These are phyloP conservation scores for Paramisgurnus dabryanus DNA, from an alignment of 2,113 vertebrate species.

Conservation along the genomic window DNA sequence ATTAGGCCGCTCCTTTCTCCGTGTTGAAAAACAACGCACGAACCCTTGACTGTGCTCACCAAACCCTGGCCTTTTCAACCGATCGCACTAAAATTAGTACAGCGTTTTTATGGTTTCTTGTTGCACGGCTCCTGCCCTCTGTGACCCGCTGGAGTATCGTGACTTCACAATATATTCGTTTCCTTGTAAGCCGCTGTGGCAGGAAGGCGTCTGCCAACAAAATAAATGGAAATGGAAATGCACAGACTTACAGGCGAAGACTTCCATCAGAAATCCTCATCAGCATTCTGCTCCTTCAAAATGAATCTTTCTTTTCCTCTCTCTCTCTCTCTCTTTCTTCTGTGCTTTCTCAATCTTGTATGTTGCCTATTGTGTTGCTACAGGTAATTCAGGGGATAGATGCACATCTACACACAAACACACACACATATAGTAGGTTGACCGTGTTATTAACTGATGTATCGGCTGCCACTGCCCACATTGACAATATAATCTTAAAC, in stretches of 20 bases:
- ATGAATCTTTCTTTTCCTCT: neutral
- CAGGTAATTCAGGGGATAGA: slow-evolving; percentile 29
- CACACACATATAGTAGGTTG: slow-evolving; percentile 21
- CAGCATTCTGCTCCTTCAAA: slow-evolving; percentile 2
- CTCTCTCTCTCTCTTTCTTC: neutral
- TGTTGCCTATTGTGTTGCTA: slow-evolving; percentile 22
- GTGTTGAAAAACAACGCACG: slow-evolving; percentile 6
- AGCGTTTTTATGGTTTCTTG: slow-evolving; percentile 16
- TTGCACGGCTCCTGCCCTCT: neutral
- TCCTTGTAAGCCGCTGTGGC: slow-evolving; percentile 18
- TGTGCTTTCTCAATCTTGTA: slow-evolving; percentile 4
- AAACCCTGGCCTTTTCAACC: slow-evolving; percentile 9
- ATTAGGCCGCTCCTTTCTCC: neutral
- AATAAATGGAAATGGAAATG: slow-evolving; percentile 46
- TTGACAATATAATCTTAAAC: slow-evolving; percentile 34
- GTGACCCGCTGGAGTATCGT: slow-evolving; percentile 24
- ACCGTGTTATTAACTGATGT: slow-evolving; percentile 40
- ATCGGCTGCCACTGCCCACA: slow-evolving; percentile 32
- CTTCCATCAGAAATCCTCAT: slow-evolving; percentile 40
- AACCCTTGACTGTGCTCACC: neutral
- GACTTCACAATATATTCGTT: slow-evolving; percentile 9
- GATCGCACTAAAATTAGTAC: slow-evolving; percentile 35
- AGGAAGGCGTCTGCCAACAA: slow-evolving; percentile 4
- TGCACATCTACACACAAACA: slow-evolving; percentile 38
- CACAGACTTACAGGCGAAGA: slow-evolving; percentile 1